Conservation (phyloP, 2,797 vertebrate species). For the Coccyzus lansbergi region DNA sequence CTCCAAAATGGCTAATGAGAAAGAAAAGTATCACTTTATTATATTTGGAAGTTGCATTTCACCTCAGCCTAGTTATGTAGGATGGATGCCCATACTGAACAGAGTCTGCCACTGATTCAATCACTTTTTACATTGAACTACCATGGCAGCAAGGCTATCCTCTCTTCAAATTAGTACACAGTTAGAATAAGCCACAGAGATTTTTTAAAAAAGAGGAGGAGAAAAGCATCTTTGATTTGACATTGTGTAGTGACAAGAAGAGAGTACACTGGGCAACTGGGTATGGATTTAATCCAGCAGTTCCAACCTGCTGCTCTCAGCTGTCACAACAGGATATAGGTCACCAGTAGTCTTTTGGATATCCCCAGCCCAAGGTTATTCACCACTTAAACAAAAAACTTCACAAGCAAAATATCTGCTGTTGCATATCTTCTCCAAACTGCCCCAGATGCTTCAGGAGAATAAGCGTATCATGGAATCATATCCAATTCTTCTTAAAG, state of each 20-base stretch:
- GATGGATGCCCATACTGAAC: background rate
- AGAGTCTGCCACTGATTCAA: background rate
- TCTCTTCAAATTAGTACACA: background rate
- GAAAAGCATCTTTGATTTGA: conserved; percentile 12
- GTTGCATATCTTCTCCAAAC: background rate
- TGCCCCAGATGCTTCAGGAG: background rate
- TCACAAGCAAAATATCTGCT: background rate
- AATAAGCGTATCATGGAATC: background rate
- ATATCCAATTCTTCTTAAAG: background rate
- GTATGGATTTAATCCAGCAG: conserved; percentile 61
- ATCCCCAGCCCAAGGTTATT: conserved; percentile 39
- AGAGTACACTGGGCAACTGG: conserved; percentile 46
- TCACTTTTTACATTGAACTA: background rate
- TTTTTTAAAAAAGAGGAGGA: background rate
- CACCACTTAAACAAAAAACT: background rate
- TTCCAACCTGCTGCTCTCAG: conserved; percentile 63
- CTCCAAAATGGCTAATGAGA: background rate
- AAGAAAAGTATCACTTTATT: background rate
- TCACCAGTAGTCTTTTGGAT: background rate
- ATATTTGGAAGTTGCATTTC: background rate
- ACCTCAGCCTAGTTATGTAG: background rate
- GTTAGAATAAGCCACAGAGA: background rate
- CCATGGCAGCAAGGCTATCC: background rate
- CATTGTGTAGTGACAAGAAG: conserved; percentile 40
- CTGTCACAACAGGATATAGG: conserved; percentile 57